phyloP scores from a whole-genome alignment of 2,888 invertebrate genomes.

The Drosophila suboccidentalis region DNA sequence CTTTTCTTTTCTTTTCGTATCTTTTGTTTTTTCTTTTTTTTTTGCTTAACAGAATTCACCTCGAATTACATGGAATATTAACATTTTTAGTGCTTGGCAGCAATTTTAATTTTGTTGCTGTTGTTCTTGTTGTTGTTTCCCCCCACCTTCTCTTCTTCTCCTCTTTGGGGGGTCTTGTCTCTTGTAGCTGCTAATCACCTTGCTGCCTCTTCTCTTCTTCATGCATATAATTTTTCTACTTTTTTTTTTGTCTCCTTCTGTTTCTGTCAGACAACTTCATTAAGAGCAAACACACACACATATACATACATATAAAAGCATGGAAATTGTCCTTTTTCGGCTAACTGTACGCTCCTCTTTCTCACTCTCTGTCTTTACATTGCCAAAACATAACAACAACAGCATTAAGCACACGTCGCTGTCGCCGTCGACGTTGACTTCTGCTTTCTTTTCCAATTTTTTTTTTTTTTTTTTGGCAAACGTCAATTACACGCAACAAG shows the following conservation, averaged over 20 bases:
- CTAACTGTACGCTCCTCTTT: conserved; percentile 44
- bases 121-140: not conserved
- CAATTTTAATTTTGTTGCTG: conserved; percentile 32
- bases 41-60: conserved; percentile 26
- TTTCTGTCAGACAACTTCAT: conserved; percentile 48
- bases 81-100: conserved; percentile 41
- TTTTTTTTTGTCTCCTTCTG: conserved; percentile 22
- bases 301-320: conserved; percentile 7
- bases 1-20: not conserved
- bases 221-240: conserved; percentile 3
- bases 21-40: not conserved
- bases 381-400: conserved; percentile 25
- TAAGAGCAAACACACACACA: conserved; percentile 36
- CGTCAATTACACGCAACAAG: conserved; percentile 61
- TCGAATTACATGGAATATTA: conserved; percentile 42
- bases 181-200: conserved; percentile 50
- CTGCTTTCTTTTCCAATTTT: conserved; percentile 26
- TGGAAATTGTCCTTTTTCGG: conserved; percentile 50
- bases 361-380: not conserved
- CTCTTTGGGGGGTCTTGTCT: not conserved
- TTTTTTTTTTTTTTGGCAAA: conserved; percentile 46
- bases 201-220: conserved; percentile 11
- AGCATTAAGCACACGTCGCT: conserved; percentile 28
- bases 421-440: conserved; percentile 1
- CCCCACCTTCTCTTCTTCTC: not conserved